A percentile compares a stretch with the other conserved stretches of the same genome.
These are phyloP conservation scores for Bombus balteatus DNA, from an alignment of 1,140 invertebrate genomes.

Conservation along the genomic window DNA sequence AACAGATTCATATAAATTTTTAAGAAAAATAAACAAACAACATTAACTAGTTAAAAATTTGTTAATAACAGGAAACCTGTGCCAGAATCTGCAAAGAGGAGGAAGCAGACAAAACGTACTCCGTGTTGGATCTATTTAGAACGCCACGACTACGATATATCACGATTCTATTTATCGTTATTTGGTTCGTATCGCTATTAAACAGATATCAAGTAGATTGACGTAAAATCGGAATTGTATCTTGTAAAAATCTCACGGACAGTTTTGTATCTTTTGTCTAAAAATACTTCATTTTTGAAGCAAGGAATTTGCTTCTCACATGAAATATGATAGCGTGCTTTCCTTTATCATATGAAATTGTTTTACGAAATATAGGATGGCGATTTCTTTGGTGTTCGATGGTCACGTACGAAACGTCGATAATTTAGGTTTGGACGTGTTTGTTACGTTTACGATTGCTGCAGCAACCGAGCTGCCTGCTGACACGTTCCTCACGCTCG, in stretches of 20 bases:
- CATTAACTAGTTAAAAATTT: neutral
- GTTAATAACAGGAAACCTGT: conserved; percentile 84
- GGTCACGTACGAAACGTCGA: conserved; percentile 93
- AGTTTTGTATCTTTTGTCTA: neutral
- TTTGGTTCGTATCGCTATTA: conserved; percentile 84
- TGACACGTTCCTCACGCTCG: conserved; percentile 90
- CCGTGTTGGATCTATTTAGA: conserved; percentile 90
- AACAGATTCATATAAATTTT: neutral
- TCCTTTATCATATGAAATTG: neutral
- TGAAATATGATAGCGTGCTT: neutral
- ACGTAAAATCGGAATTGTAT: neutral
- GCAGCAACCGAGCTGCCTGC: conserved; percentile 92
- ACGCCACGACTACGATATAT: conserved; percentile 88
- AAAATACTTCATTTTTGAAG: too few species aligned
- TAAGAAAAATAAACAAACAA: neutral
- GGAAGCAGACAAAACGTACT: conserved; percentile 87
- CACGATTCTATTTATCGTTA: conserved; percentile 89
- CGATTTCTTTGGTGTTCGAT: conserved; percentile 92
- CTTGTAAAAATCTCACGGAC: neutral
- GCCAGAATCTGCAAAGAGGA: conserved; percentile 86
- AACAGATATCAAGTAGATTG: neutral
- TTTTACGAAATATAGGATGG: conserved; percentile 85
- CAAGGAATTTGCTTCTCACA: neutral
- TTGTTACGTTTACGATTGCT: conserved; percentile 92
- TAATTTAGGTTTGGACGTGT: conserved; percentile 90